These are phyloP conservation scores for Brachionus paranguensis DNA, from an alignment of 1,140 invertebrate species.

Conservation along the genomic window DNA sequence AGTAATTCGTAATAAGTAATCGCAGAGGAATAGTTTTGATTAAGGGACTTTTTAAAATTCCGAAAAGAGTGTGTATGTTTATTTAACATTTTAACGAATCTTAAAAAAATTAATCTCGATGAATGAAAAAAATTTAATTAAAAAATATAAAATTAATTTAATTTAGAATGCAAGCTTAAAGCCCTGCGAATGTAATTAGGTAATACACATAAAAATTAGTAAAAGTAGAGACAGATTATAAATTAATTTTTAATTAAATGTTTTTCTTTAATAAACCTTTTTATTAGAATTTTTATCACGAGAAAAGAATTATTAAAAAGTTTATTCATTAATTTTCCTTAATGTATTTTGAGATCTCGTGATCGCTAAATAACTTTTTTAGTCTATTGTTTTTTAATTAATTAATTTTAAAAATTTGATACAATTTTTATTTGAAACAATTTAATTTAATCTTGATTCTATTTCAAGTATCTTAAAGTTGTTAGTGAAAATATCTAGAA, in stretches of 20 bases:
- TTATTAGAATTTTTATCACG: slow-evolving; percentile 7
- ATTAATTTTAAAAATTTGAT: neutral
- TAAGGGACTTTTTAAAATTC: slow-evolving; percentile 1
- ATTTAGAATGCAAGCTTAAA: slow-evolving; percentile 1
- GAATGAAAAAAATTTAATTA: neutral
- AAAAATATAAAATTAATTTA: neutral
- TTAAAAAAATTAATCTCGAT: neutral
- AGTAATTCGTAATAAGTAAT: slow-evolving; percentile 21
- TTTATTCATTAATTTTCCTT: neutral
- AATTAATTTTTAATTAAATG: neutral
- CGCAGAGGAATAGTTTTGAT: neutral
- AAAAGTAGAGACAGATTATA: neutral
- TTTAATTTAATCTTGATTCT: neutral
- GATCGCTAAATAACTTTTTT: neutral
- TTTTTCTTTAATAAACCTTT: neutral
- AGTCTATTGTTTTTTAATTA: too few species aligned
- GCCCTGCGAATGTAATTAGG: slow-evolving; percentile 5
- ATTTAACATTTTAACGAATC: neutral
- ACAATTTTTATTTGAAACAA: neutral
- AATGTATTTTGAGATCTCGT: neutral
- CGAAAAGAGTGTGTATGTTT: neutral
- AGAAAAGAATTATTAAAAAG: neutral
- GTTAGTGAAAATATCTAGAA: neutral
- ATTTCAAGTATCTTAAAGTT: neutral
- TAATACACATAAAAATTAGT: neutral